Evolutionary conservation across 2,113 vertebrate species (phyloP).

Genomic region (Hemicordylus capensis): DNA sequence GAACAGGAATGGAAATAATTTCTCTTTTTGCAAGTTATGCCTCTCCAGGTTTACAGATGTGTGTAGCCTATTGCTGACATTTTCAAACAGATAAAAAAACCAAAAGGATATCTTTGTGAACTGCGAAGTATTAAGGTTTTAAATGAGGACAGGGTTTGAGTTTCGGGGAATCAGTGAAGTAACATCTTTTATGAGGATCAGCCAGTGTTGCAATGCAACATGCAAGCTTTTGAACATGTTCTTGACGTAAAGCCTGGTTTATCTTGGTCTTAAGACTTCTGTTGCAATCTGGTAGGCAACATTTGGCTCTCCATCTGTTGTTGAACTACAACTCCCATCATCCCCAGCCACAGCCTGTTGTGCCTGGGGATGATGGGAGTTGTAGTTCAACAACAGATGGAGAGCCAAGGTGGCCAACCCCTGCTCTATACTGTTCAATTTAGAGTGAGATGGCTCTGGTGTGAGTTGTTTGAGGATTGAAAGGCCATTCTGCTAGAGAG

Average conservation of each 20-base stretch:
- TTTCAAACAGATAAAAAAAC: not conserved
- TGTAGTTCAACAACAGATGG: no score
- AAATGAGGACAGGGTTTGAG: accelerated
- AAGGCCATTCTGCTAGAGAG: not conserved
- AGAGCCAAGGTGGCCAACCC: no score
- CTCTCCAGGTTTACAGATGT: not conserved
- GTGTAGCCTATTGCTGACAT: not conserved
- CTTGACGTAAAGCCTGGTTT: not conserved
- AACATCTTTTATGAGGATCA: not conserved
- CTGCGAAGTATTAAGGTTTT: not conserved
- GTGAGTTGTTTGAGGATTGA: not conserved
- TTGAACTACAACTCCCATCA: no score
- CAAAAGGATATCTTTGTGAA: not conserved
- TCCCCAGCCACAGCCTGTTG: no score
- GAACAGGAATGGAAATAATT: not conserved
- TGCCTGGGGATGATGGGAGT: no score
- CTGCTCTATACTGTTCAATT: not conserved
- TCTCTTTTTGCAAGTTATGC: not conserved
- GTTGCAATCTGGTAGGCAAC: no score
- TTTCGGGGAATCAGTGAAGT: not conserved
- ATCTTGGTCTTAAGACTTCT: not conserved
- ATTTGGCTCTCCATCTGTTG: no score
- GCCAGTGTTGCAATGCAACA: not conserved
- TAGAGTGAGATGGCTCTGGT: not conserved
- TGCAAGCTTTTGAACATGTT: not conserved